Evolutionary conservation across 1,140 invertebrate genomes (phyloP).

Genomic region (Caenorhabditis briggsae): DNA sequence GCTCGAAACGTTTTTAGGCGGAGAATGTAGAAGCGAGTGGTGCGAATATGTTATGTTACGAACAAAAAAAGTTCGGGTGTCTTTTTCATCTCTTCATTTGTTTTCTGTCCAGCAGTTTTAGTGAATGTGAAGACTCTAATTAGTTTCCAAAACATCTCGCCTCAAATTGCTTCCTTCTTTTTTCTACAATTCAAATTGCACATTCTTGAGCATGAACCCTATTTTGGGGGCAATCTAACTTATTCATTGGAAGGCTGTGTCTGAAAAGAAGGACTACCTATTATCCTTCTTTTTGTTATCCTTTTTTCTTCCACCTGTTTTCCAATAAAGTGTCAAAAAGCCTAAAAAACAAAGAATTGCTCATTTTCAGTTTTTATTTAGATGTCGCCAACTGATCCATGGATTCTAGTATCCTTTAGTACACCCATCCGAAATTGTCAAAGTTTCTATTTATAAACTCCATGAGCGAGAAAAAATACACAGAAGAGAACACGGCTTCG

Average conservation of each 20-base stretch:
- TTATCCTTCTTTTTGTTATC: too few relatives aligned
- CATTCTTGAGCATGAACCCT: background rate
- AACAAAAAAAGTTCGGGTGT: constrained; percentile 48
- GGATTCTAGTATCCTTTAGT: too few relatives aligned
- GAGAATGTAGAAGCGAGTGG: background rate
- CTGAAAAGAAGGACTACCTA: too few relatives aligned
- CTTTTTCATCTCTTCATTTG: background rate
- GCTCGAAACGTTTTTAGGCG: background rate
- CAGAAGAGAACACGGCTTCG: too few relatives aligned
- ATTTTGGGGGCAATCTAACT: too few relatives aligned
- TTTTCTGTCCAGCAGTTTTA: background rate
- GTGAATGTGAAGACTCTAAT: constrained; percentile 41
- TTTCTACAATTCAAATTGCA: constrained; percentile 5
- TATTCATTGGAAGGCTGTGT: too few relatives aligned
- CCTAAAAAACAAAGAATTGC: too few relatives aligned
- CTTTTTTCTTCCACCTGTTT: too few relatives aligned
- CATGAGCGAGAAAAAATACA: background rate
- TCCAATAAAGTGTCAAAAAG: too few relatives aligned
- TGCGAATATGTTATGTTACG: constrained; percentile 47
- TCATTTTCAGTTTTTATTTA: too few relatives aligned
- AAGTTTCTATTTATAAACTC: constrained; percentile 5
- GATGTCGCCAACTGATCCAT: too few relatives aligned
- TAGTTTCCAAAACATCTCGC: constrained; percentile 30
- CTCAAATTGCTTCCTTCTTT: constrained; percentile 40
- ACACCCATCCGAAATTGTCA: background rate